phyloP scores from a whole-genome alignment of 2,797 vertebrate genomes.

The Gastrophryne carolinensis region DNA sequence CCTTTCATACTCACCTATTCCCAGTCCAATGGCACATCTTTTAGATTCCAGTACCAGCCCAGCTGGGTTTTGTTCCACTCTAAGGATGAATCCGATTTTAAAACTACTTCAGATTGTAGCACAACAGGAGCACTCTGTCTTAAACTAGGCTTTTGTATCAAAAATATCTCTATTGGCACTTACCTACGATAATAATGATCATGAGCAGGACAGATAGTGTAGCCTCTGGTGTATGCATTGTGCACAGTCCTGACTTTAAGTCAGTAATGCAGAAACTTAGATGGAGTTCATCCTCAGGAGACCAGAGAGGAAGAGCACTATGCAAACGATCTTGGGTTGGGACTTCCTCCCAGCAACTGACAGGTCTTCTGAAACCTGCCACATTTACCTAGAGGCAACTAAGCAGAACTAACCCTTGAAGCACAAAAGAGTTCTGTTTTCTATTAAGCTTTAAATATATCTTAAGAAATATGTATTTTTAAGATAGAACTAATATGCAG shows the following conservation, averaged over 20 bases:
- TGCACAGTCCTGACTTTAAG: neutral
- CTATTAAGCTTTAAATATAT: too few relatives aligned
- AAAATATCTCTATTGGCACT: too few relatives aligned
- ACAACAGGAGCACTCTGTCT: too few relatives aligned
- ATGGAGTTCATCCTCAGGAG: neutral
- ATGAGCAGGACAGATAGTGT: neutral
- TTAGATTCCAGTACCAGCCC: too few relatives aligned
- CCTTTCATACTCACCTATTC: too few relatives aligned
- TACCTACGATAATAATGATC: slow-evolving; percentile 16
- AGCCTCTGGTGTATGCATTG: neutral
- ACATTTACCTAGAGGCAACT: slow-evolving; percentile 26
- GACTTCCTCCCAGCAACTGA: slow-evolving; percentile 13
- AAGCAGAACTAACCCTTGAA: slow-evolving; percentile 2
- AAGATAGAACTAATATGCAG: too few relatives aligned
- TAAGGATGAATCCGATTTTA: too few relatives aligned
- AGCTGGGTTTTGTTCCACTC: too few relatives aligned
- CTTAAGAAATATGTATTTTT: too few relatives aligned
- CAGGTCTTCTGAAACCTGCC: neutral
- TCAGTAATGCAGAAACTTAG: neutral
- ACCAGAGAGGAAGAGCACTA: slow-evolving; percentile 36
- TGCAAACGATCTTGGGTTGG: slow-evolving; percentile 57
- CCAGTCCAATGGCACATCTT: too few relatives aligned
- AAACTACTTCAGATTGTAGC: too few relatives aligned
- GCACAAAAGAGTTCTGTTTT: neutral
- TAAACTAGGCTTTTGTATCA: too few relatives aligned